Evolutionary conservation across 1,140 invertebrate species (phyloP), one percentile per base, ranked within the genome.

Genomic region (Chironomus tepperi): DNA sequence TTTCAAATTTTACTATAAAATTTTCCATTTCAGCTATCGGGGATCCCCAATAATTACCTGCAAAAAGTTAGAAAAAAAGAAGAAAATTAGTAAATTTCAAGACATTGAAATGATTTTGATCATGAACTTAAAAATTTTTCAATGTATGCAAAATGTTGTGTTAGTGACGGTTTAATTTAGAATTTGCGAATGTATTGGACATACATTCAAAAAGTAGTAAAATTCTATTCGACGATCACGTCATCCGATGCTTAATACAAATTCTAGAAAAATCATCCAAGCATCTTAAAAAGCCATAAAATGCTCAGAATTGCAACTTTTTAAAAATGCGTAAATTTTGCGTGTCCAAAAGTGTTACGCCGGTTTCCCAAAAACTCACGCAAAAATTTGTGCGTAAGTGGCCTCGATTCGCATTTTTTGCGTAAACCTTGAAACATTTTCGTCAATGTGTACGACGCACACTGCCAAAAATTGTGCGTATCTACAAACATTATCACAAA

Each of bases 371-470:
- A 57, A 57, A 57, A 57, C 47, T 34, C 47, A n/a, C n/a, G 47
- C 47, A 57, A 57, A 47, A 57, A 57, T 57, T 34, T 34, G 47
- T 57, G 47, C 47, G 47, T 57, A n/a, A 57, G 47, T 15, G 47
- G n/a, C 47, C 47, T 57, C 47, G 47, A 57, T 57, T 15, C 24
- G 24, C 24, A 34, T 5, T 57, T 57, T 57, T 57, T 57, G 47
- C 47, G 47, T 57, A 57, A 57, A 57, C 47, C 47, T 57, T 57
- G 47, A 57, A 15, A n/a, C 3, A n/a, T 57, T 47, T 57, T 57
- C n/a, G 47, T n/a, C n/a, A 57, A 12, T 57, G 47, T 57, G 8
- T 12, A 15, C 9, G 5, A 15, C n/a, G 47, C 47, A 57, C 47
- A 57, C 47, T 15, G 8, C n/a, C 10, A 57, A 5, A 57, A n/a